A percentile compares a stretch with the other conserved stretches of the same genome.
These are phyloP conservation scores for Nannoperca australis DNA, from an alignment of 2,797 vertebrate genomes.

Conservation along the genomic window DNA sequence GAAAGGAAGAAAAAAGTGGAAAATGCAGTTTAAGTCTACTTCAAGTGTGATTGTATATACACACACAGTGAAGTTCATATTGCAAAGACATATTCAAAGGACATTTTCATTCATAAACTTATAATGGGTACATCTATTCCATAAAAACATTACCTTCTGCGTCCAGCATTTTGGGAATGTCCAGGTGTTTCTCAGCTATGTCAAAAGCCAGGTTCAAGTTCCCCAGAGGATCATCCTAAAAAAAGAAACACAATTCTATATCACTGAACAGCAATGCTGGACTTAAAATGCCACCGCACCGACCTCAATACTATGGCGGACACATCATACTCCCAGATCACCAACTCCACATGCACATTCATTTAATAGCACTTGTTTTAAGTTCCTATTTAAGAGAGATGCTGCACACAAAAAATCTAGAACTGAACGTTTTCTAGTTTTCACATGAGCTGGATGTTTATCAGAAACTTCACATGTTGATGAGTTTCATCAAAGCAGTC, in stretches of 20 bases:
- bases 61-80: neutral
- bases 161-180: constrained; percentile 99
- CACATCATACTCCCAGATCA: constrained; percentile 43
- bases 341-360: constrained; percentile 19
- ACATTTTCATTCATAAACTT: neutral
- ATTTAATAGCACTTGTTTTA: constrained; percentile 4
- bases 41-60: neutral
- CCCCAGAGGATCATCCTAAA: constrained; percentile 96
- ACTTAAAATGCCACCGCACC: constrained; percentile 66
- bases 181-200: constrained; percentile 98
- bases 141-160: constrained; percentile 90
- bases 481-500: neutral
- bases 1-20: neutral
- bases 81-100: neutral
- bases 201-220: constrained; percentile 99
- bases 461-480: neutral
- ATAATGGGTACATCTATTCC: constrained; percentile 53
- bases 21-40: neutral
- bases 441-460: constrained; percentile 1
- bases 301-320: constrained; percentile 64
- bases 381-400: constrained; percentile 1
- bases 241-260: constrained; percentile 70
- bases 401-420: neutral
- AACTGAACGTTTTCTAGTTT: neutral
- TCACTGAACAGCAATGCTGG: constrained; percentile 65